These are phyloP conservation scores for Hippopotamus amphibius DNA, from an alignment of 2,113 vertebrate species.

Conservation along the genomic window DNA sequence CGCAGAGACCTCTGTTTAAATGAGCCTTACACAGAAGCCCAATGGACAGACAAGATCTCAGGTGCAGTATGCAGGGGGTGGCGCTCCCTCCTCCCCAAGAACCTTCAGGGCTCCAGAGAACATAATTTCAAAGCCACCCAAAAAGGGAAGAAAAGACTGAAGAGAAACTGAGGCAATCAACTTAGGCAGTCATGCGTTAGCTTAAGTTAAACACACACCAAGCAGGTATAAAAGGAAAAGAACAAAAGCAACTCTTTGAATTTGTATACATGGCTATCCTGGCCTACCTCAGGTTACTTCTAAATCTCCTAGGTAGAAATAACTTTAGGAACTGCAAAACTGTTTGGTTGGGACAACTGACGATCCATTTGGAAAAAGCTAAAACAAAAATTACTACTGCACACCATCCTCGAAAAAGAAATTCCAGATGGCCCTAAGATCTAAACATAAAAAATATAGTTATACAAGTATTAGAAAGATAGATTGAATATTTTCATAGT, in stretches of 20 bases:
- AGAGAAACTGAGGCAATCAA: not conserved
- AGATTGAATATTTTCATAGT: conserved; percentile 12
- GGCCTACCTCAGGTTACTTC: not conserved
- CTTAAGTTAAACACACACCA: conserved; percentile 1
- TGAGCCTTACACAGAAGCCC: not conserved
- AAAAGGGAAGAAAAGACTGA: not conserved
- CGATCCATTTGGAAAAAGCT: not conserved
- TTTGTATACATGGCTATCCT: conserved; percentile 10
- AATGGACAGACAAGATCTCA: not conserved
- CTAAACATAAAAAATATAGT: conserved; percentile 13
- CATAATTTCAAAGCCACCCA: not conserved
- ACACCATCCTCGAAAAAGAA: not conserved
- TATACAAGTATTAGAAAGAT: not conserved
- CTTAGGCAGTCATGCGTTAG: not conserved
- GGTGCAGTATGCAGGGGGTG: not conserved
- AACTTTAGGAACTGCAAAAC: not conserved
- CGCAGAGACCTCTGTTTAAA: not conserved
- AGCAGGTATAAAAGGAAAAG: not conserved
- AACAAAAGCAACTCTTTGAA: not conserved
- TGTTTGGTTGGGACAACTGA: not conserved
- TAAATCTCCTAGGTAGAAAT: not conserved
- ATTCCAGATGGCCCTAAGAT: not conserved
- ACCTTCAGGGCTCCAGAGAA: not conserved
- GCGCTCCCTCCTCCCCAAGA: not conserved
- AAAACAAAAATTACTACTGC: not conserved